phyloP scores from a whole-genome alignment of 1,140 invertebrate genomes.

The Panagrolaimus sp. region DNA sequence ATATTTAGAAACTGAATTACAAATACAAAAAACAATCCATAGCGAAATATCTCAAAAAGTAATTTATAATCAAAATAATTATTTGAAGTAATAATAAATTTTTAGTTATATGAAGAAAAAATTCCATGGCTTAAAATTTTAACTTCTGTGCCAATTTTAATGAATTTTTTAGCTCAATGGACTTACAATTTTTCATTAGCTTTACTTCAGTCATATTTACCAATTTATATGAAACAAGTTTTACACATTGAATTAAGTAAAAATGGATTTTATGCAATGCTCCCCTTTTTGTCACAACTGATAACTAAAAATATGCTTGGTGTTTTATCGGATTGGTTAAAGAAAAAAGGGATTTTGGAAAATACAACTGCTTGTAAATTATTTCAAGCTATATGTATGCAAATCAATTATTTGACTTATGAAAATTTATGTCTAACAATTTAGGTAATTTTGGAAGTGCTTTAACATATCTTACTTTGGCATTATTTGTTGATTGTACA shows the following conservation, averaged over 20 bases:
- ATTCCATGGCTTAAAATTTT: neutral
- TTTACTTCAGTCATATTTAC: constrained; percentile 10
- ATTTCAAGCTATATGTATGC: no score
- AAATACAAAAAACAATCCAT: neutral
- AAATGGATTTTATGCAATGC: constrained; percentile 1
- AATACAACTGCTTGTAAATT: no score
- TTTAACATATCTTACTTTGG: no score
- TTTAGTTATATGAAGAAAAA: neutral
- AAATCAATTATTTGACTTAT: no score
- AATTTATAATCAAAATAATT: neutral
- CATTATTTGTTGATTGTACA: no score
- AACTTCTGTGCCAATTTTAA: neutral
- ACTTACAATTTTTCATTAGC: neutral
- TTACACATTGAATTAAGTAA: constrained; percentile 6
- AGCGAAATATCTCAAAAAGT: neutral
- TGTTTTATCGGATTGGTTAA: constrained; percentile 11
- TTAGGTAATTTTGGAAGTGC: no score
- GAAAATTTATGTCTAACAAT: no score
- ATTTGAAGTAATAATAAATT: neutral
- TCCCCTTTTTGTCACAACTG: constrained; percentile 7
- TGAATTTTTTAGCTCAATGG: constrained; percentile 4
- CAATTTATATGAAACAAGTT: constrained; percentile 5
- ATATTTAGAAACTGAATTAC: neutral
- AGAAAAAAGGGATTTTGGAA: neutral
- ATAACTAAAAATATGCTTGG: constrained; percentile 20